Percentiles rank a stretch among this genome's conserved stretches.
Evolutionary conservation across 2,797 vertebrate species (phyloP).

Genomic region (Diplodus puntazzo): DNA sequence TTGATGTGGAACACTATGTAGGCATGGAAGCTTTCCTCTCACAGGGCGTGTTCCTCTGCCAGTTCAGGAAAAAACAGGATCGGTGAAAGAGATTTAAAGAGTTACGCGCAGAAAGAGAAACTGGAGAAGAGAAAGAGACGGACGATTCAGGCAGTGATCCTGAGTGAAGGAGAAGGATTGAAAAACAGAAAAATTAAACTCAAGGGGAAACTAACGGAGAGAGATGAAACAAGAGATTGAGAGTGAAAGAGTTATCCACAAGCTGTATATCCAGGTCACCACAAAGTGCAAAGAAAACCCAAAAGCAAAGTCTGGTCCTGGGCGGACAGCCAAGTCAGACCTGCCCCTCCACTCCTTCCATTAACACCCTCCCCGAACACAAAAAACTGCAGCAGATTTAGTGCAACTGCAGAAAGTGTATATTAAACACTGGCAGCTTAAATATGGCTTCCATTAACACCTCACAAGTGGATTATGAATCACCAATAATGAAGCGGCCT

Average conservation of each 20-base stretch:
- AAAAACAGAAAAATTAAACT: slow-evolving; percentile 33
- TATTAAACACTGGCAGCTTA: slow-evolving; percentile 78
- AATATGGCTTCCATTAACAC: slow-evolving; percentile 75
- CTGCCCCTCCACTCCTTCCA: slow-evolving; percentile 45
- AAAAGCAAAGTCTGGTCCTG: slow-evolving; percentile 49
- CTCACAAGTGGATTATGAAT: slow-evolving; percentile 77
- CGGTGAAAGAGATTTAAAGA: neutral
- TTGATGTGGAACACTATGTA: too few relatives aligned
- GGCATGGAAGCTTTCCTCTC: too few relatives aligned
- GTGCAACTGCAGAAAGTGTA: slow-evolving; percentile 66
- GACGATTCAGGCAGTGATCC: slow-evolving; percentile 10
- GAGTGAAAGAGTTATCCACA: slow-evolving; percentile 36
- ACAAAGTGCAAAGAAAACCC: slow-evolving; percentile 52
- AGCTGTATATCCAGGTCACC: slow-evolving; percentile 47
- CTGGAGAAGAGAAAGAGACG: neutral
- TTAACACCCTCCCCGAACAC: slow-evolving; percentile 43
- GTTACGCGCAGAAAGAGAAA: neutral
- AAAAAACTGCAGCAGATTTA: slow-evolving; percentile 67
- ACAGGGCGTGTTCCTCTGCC: slow-evolving; percentile 3
- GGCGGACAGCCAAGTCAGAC: slow-evolving; percentile 66
- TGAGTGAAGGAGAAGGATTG: slow-evolving; percentile 29
- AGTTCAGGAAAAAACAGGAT: neutral
- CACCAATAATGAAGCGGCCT: slow-evolving; percentile 63
- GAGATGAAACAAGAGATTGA: slow-evolving; percentile 44
- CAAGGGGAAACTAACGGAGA: slow-evolving; percentile 9